Evolutionary conservation across 2,113 vertebrate species (phyloP).

Genomic region (Protomyctophum bolini): DNA sequence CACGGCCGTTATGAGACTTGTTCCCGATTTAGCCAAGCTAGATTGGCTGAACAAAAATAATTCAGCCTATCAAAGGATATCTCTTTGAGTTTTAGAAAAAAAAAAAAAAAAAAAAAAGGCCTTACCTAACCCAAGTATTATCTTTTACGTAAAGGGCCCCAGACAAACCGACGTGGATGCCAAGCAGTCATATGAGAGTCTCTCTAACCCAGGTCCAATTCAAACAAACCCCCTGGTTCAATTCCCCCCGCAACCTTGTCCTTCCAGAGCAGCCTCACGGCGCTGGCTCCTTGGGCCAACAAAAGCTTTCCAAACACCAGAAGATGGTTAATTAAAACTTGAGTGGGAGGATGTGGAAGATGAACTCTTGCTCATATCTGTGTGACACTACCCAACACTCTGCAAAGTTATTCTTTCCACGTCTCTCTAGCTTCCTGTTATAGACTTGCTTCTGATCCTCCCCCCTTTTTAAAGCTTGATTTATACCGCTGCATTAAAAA

Average conservation of each 20-base stretch:
- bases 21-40: slow-evolving; percentile 2
- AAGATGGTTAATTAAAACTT: slow-evolving; percentile 57
- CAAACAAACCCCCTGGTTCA: slow-evolving; percentile 64
- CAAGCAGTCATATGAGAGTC: slow-evolving; percentile 60
- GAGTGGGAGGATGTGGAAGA: slow-evolving; percentile 13
- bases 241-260: slow-evolving; percentile 30
- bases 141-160: slow-evolving; percentile 35
- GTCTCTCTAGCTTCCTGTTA: not conserved
- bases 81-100: slow-evolving; percentile 13
- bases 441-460: slow-evolving; percentile 6
- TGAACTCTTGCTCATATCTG: slow-evolving; percentile 20
- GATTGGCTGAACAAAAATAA: slow-evolving; percentile 28
- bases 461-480: slow-evolving; percentile 8
- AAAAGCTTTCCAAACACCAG: slow-evolving; percentile 57
- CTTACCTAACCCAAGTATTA: slow-evolving; percentile 16
- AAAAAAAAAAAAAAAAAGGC: slow-evolving; percentile 34
- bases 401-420: slow-evolving; percentile 10
- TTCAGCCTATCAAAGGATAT: slow-evolving; percentile 41
- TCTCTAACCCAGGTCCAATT: slow-evolving; percentile 50
- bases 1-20: slow-evolving; percentile 29
- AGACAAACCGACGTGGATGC: slow-evolving; percentile 40
- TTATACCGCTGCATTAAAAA: not conserved
- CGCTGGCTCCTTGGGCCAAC: slow-evolving; percentile 54
- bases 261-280: slow-evolving; percentile 52
- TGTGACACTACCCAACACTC: slow-evolving; percentile 31